Percentiles rank a stretch among this genome's conserved stretches.
Conservation (phyloP, 1,140 invertebrate genomes). For the Epicauta chinensis region DNA sequence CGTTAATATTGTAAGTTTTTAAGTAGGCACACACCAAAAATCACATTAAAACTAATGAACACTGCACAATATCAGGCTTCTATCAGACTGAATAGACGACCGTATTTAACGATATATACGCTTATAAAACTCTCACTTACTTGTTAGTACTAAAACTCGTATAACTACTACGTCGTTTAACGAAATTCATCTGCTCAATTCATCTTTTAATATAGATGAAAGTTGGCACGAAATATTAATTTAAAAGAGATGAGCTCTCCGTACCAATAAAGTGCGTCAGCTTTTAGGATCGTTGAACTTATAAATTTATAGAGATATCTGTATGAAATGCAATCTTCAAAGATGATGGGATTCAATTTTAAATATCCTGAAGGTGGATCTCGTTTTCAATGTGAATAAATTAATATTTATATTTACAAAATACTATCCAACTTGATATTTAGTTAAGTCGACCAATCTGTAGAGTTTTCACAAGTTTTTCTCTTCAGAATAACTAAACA, state of each 20-base stretch:
- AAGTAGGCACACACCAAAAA: too few species aligned
- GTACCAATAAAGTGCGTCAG: conserved; percentile 20
- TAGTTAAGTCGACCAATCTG: too few species aligned
- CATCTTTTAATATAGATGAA: conserved; percentile 9
- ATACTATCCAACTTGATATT: neutral
- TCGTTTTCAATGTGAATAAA: conserved; percentile 18
- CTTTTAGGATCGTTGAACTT: conserved; percentile 17
- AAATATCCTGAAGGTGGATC: conserved; percentile 19
- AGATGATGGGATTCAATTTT: conserved; percentile 23
- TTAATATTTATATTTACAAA: conserved; percentile 16
- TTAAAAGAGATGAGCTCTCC: conserved; percentile 21
- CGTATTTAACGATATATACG: too few species aligned
- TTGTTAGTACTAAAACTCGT: too few species aligned
- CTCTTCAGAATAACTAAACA: too few species aligned
- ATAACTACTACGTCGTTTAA: neutral
- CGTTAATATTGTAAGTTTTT: too few species aligned
- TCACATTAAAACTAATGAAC: too few species aligned
- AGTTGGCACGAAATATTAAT: conserved; percentile 11
- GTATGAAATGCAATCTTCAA: conserved; percentile 21
- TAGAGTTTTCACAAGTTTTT: too few species aligned
- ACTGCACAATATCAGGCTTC: too few species aligned
- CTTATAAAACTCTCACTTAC: too few species aligned
- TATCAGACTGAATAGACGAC: too few species aligned
- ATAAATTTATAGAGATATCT: too few species aligned
- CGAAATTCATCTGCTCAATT: neutral